Percentiles rank a stretch among this genome's conserved stretches.
These are phyloP conservation scores for Thalassaphorura encarpata DNA, from an alignment of 1,140 invertebrate species.

Conservation along the genomic window DNA sequence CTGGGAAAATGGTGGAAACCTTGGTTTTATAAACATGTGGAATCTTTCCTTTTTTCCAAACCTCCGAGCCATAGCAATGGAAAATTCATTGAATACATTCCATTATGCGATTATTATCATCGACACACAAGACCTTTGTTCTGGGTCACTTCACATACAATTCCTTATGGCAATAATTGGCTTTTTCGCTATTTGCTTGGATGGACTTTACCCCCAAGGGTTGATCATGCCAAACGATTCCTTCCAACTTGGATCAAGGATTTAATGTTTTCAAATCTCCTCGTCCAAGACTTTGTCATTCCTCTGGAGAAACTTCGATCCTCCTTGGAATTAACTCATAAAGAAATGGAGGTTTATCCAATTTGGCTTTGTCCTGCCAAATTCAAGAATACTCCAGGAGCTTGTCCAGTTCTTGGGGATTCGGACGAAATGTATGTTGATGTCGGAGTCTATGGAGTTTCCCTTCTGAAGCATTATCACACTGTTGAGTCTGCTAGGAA, in stretches of 20 bases:
- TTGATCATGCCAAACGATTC: constrained; percentile 44
- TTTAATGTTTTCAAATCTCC: constrained; percentile 47
- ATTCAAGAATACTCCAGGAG: constrained; percentile 62
- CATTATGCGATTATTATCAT: constrained; percentile 44
- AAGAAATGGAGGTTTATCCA: constrained; percentile 53
- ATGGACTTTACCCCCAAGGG: constrained; percentile 44
- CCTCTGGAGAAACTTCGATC: constrained; percentile 45
- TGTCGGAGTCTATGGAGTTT: constrained; percentile 35
- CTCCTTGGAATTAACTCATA: constrained; percentile 43
- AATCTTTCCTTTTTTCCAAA: constrained; percentile 41
- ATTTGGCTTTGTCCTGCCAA: constrained; percentile 73
- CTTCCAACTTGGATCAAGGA: constrained; percentile 46
- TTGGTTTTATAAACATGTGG: constrained; percentile 55
- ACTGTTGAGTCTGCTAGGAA: too few relatives aligned
- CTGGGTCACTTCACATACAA: constrained; percentile 47
- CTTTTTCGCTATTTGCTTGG: constrained; percentile 33
- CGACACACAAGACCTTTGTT: constrained; percentile 47
- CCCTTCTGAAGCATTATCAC: too few relatives aligned
- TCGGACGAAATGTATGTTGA: constrained; percentile 3
- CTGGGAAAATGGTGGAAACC: constrained; percentile 47
- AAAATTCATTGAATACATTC: constrained; percentile 44
- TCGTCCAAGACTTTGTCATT: constrained; percentile 49
- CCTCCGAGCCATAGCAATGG: too few relatives aligned
- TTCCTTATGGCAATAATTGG: constrained; percentile 43
- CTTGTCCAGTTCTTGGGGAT: constrained; percentile 19